Base-by-base conservation (phyloP, 2,888 invertebrate genomes). In the Monopis laevigella region DNA sequence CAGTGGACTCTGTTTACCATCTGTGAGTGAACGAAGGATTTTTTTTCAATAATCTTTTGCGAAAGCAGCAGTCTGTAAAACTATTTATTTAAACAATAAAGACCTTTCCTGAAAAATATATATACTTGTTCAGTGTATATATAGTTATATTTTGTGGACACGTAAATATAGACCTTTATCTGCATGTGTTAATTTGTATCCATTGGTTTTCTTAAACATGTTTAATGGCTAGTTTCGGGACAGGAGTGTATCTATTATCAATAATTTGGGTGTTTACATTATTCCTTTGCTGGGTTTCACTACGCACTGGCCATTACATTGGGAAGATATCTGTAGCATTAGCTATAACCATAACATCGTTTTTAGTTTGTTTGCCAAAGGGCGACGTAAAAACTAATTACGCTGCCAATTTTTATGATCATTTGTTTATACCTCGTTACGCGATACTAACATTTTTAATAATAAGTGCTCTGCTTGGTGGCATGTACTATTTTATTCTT, bases 241-340 rank as follows among this genome's bases (percentile, higher is more conserved):
- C 86, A 48, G 89, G 89, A 51, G 75, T 88, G 45, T 86, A 89
- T 59, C 72, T 88, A 51, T 65, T 90, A 54, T 74, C 86, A 46
- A 65, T 84, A 43, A 59, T 88, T 51, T 89, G 89, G 88, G 75
- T 84, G 49, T 53, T 84, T 43, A 84, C 88, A 21, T 65, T 86
- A 27, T 57, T 88, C 51, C 58, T 87, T 51, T 88, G 88, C 53
- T 83, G 87, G 55, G 66, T 88, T 40, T 85, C 88, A 2, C 67
- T 87, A 32, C 84, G 86, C 53, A 85, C 86, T 28, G 86, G 8
- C 8, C 87, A 84, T 62, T 84, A 78, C 55, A 65, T 88, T 45
- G 88, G 88, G 41, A 84, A 85, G 61, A 65, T 86, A 48, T 81
- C 84, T 34, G 55, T 89, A 42, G 58, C 73, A 34, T 53, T 83